phyloP scores from a whole-genome alignment of 1,140 invertebrate species.

The Drosophila quadrilineata region DNA sequence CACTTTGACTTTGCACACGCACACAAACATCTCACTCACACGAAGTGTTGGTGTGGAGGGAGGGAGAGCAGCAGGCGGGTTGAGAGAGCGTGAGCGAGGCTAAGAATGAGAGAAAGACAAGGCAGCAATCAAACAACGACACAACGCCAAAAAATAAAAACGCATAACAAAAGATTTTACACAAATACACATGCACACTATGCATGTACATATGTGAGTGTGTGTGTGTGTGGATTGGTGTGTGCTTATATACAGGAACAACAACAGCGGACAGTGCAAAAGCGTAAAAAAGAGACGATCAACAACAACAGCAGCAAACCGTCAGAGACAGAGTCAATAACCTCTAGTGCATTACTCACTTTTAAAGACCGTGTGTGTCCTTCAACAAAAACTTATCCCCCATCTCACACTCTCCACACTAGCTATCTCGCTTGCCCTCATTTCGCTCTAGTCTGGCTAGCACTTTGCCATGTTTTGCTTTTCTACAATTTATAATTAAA shows the following conservation, averaged over 20 bases:
- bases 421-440: neutral
- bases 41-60: no score
- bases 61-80: no score
- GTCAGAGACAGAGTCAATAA: conserved; percentile 62
- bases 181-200: conserved; percentile 27
- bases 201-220: no score
- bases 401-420: conserved; percentile 39
- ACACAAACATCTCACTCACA: conserved; percentile 27
- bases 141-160: conserved; percentile 66
- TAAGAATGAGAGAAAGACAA: conserved; percentile 1
- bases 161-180: conserved; percentile 72
- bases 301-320: conserved; percentile 22
- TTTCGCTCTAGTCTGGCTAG: neutral
- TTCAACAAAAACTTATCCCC: conserved; percentile 78
- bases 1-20: conserved; percentile 73
- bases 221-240: no score
- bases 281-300: conserved; percentile 31
- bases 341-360: conserved; percentile 80
- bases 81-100: neutral
- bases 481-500: conserved; percentile 80
- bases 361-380: conserved; percentile 80
- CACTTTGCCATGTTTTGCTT: conserved; percentile 31
- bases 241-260: conserved; percentile 20
- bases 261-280: conserved; percentile 61
- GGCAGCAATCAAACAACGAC: conserved; percentile 44